A percentile compares a stretch with the other conserved stretches of the same genome.
phyloP scores from a whole-genome alignment of 2,113 vertebrate genomes.

The Uropsilus gracilis region DNA sequence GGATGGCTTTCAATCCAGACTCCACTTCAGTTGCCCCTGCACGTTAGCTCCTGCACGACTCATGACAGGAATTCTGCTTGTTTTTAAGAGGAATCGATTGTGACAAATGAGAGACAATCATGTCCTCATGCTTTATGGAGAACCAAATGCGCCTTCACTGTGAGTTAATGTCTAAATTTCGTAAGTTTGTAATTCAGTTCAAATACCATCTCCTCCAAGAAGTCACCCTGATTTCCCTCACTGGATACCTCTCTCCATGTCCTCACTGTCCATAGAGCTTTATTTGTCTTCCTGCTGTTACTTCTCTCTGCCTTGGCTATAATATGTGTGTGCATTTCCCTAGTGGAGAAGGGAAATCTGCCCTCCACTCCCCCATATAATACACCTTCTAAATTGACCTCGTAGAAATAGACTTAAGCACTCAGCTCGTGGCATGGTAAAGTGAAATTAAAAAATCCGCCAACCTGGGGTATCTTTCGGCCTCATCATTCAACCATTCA shows the following conservation, averaged over 20 bases:
- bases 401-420: neutral
- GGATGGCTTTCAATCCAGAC: neutral
- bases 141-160: neutral
- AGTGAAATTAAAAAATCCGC: neutral
- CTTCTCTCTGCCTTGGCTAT: neutral
- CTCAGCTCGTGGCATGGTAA: neutral
- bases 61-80: slow-evolving; percentile 17
- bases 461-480: rapidly evolving
- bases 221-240: neutral
- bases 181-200: neutral
- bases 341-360: neutral
- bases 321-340: neutral
- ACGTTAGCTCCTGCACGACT: neutral
- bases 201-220: neutral
- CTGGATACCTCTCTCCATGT: neutral
- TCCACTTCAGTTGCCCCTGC: neutral
- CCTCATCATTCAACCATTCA: neutral
- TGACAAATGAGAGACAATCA: neutral
- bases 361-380: neutral
- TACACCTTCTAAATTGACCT: neutral
- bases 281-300: neutral
- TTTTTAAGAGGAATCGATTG: neutral
- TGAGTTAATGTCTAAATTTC: neutral
- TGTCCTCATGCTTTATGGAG: neutral
- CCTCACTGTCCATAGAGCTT: neutral